Evolutionary conservation across 2,113 vertebrate species (phyloP), one percentile per base, ranked within the genome.

Genomic region (Brienomyrus brachyistius): DNA sequence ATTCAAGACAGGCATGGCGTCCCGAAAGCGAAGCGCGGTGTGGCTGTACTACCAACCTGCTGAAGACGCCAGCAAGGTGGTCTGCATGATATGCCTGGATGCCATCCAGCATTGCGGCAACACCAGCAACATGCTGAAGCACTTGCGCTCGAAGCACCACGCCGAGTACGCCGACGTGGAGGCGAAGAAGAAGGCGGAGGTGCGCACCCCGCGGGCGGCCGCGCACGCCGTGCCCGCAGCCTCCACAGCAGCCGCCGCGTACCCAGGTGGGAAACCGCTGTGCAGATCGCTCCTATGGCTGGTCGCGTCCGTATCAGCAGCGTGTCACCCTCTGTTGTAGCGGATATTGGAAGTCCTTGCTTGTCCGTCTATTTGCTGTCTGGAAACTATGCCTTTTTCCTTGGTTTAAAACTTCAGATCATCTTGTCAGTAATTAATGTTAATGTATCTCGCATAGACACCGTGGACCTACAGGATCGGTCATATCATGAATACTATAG

Each of bases 121-220:
- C 54, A 89, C 89, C 54, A 89, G 77, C 43, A 89, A 89, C 23
- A 59, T 89, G 89, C 89, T 84, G 13, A 83, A 84, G 52, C 89
- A 89, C 52, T 62, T 89, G 56, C 89, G 89, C 45, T 89, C 89
- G n/a, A 89, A 89, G 43, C 89, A 89, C 80, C 89, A 62, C 74
- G 89, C 40, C 17, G 89, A 89, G 9, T 83, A 84, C 77, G 48
- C 89, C 35, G 51, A 89, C 21, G 43, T 83, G 11, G 87, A 88
- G 56, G 51, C 54, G 51, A 89, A 85, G 89, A 89, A 82, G n/a
- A 51, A 47, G 11, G 43, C 35, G 50, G 51, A 27, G 31, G 89
- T 19, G 9, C 89, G 43, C 23, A 23, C 35, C 9, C 50, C 27
- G 43, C 19, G 82, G 51, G 15, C 40, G 88, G 21, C 50, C n/a